Evolutionary conservation across 2,888 invertebrate genomes (phyloP).

Genomic region (Patella ulyssiponensis): DNA sequence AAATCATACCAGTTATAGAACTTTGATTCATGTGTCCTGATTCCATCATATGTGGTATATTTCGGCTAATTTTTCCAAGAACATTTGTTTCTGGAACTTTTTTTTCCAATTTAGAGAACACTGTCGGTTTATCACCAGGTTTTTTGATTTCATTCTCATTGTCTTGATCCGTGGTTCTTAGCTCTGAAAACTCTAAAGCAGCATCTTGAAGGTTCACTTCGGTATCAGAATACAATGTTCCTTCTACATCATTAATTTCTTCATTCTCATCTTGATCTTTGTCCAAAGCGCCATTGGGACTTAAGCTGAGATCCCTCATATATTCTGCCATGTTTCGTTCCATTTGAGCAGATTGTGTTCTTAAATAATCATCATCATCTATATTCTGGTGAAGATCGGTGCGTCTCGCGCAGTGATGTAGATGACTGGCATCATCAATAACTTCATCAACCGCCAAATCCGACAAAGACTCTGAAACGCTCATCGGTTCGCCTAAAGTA

Average conservation of each 20-base stretch:
- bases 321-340: constrained; percentile 8
- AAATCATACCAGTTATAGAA: too few relatives aligned
- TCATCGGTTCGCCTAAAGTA: not conserved
- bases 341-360: not conserved
- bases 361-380: not conserved
- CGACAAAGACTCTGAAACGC: not conserved
- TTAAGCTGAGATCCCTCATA: not conserved
- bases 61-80: too few relatives aligned
- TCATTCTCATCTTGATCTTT: not conserved
- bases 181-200: not conserved
- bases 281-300: too few relatives aligned
- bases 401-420: not conserved
- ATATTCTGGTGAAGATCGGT: not conserved
- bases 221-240: not conserved
- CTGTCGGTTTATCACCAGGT: too few relatives aligned
- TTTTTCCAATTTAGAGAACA: too few relatives aligned
- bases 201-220: constrained; percentile 2
- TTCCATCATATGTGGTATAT: too few relatives aligned
- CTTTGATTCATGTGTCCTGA: too few relatives aligned
- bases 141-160: too few relatives aligned
- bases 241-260: not conserved
- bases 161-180: too few relatives aligned
- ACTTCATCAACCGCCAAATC: not conserved
- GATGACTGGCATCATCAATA: not conserved
- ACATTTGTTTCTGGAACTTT: too few relatives aligned